Percentiles rank a stretch among this genome's conserved stretches.
These are phyloP conservation scores for Sebastes aleutianus DNA, from an alignment of 2,797 vertebrate species.

Conservation along the genomic window DNA sequence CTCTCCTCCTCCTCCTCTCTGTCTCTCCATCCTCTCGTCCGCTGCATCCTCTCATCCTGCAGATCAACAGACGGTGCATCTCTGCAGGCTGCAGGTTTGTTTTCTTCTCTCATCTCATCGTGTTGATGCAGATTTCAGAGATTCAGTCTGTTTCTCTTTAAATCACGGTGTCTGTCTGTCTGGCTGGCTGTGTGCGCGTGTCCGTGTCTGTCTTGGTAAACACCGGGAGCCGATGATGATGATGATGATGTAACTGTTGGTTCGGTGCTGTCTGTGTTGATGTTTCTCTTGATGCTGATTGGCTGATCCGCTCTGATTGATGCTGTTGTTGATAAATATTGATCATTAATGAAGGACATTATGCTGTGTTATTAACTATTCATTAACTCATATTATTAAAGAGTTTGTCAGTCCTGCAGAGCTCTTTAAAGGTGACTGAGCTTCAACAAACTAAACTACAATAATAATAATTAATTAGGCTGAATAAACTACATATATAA, in stretches of 20 bases:
- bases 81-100: conserved; percentile 41
- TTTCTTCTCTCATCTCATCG: background rate
- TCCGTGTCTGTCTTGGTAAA: too few species aligned
- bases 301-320: background rate
- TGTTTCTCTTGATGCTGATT: background rate
- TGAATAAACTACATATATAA: too few species aligned
- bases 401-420: too few species aligned
- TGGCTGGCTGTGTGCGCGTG: too few species aligned
- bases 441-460: too few species aligned
- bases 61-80: background rate
- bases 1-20: background rate
- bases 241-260: too few species aligned
- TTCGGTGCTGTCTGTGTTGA: background rate
- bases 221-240: too few species aligned
- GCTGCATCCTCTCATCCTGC: background rate
- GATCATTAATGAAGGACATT: background rate
- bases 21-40: background rate
- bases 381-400: too few species aligned
- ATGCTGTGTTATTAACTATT: too few species aligned
- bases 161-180: too few species aligned
- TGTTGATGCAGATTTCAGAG: background rate
- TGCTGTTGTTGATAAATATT: background rate
- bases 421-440: too few species aligned
- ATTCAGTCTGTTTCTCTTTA: background rate
- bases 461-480: too few species aligned